phyloP scores from a whole-genome alignment of 2,113 vertebrate genomes.

The Globicephala melas region DNA sequence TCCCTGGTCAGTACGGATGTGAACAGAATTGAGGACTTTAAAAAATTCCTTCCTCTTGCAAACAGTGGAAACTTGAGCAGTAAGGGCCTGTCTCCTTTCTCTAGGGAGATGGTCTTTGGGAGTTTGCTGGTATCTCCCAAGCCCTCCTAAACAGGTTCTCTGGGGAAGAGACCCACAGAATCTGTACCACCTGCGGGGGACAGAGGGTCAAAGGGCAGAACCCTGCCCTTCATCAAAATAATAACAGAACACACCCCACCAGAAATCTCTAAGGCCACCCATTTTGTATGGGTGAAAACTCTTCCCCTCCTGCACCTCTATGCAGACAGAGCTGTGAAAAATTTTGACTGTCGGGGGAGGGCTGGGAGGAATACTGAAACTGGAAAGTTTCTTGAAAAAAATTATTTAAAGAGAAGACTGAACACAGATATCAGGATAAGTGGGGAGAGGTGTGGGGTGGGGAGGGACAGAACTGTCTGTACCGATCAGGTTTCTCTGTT shows the following conservation, averaged over 20 bases:
- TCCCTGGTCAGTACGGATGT: fast-evolving
- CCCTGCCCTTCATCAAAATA: slow-evolving; percentile 16
- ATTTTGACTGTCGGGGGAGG: background rate
- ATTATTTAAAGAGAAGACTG: background rate
- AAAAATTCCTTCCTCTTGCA: background rate
- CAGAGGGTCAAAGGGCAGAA: slow-evolving; percentile 34
- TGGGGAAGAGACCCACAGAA: background rate
- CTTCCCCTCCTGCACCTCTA: background rate
- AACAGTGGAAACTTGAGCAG: background rate
- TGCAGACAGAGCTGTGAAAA: background rate
- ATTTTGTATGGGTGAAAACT: background rate
- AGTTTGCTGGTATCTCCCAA: background rate
- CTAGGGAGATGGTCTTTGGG: background rate
- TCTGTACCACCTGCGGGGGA: background rate
- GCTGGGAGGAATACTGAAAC: background rate
- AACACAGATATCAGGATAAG: background rate
- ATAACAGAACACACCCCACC: background rate
- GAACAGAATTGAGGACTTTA: background rate
- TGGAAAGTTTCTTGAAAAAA: slow-evolving; percentile 22
- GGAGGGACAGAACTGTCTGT: background rate
- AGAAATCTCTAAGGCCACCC: background rate
- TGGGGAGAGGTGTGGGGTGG: background rate
- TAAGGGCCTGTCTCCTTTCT: background rate
- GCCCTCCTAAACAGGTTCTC: background rate
- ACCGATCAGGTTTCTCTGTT: slow-evolving; percentile 42